Evolutionary conservation across 2,888 invertebrate genomes (phyloP).

Genomic region (Pemphredon lugubris): DNA sequence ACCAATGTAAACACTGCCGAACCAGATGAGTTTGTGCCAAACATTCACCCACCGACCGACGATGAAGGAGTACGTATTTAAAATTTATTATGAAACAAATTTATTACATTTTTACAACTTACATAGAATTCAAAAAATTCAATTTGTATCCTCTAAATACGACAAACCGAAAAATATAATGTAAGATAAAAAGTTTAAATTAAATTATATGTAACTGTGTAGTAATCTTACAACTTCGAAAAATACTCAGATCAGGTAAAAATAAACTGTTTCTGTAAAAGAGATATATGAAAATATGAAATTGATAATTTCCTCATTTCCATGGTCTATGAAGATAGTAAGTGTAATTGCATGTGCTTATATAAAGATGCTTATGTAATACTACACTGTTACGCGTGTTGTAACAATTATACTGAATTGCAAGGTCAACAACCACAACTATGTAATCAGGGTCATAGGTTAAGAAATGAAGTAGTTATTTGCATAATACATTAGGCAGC

Average conservation of each 20-base stretch:
- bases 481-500: conserved; percentile 62
- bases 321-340: conserved; percentile 1
- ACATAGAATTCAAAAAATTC: too few relatives aligned
- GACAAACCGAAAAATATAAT: too few relatives aligned
- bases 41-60: conserved; percentile 76
- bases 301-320: not conserved
- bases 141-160: too few relatives aligned
- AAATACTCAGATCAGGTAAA: too few relatives aligned
- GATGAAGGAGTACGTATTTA: conserved; percentile 75
- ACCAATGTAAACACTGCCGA: conserved; percentile 73
- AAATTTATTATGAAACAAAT: not conserved
- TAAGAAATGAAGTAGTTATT: conserved; percentile 63
- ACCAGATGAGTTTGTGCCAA: conserved; percentile 76
- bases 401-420: conserved; percentile 50
- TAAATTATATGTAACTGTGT: too few relatives aligned
- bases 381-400: conserved; percentile 23
- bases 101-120: not conserved
- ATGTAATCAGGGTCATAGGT: conserved; percentile 64
- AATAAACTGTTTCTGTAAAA: too few relatives aligned
- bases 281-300: not conserved
- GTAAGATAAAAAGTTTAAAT: too few relatives aligned
- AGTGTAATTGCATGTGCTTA: conserved; percentile 36
- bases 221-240: too few relatives aligned
- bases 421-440: conserved; percentile 62
- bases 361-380: conserved; percentile 57